A percentile compares a stretch with the other conserved stretches of the same genome.
phyloP scores from a whole-genome alignment of 30 jellyfish, hydroid and myxozoan species.

The Nemopilema nomurai region DNA sequence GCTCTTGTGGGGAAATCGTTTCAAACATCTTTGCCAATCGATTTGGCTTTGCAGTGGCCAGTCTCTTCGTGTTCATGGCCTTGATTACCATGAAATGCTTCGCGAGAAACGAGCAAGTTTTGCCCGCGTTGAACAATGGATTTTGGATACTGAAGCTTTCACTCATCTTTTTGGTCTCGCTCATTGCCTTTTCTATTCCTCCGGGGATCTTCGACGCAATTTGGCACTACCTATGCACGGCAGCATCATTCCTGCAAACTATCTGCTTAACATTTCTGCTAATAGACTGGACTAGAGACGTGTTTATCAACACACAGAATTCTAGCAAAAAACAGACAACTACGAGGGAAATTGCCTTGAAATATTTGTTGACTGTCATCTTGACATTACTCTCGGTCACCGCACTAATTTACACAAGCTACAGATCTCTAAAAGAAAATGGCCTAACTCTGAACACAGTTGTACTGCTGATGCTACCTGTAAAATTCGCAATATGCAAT shows the following conservation, averaged over 20 bases:
- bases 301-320: background rate
- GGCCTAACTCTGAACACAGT: background rate
- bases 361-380: background rate
- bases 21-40: constrained; percentile 66
- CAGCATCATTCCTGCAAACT: constrained; percentile 42
- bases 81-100: constrained; percentile 34
- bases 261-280: constrained; percentile 42
- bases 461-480: background rate
- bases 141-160: constrained; percentile 92
- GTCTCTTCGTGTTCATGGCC: constrained; percentile 62
- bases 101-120: constrained; percentile 27
- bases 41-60: constrained; percentile 79
- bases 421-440: background rate
- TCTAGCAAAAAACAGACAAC: background rate
- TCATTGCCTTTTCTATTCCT: constrained; percentile 86
- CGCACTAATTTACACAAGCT: constrained; percentile 8
- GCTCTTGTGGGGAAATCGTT: constrained; percentile 72
- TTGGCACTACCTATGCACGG: constrained; percentile 60
- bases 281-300: constrained; percentile 58
- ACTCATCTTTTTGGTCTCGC: constrained; percentile 60
- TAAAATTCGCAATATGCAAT: background rate
- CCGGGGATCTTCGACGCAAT: constrained; percentile 78
- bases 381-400: background rate
- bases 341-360: background rate
- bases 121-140: constrained; percentile 75